Evolutionary conservation across 2,113 vertebrate species (phyloP).

Genomic region (Hypanus sabinus): DNA sequence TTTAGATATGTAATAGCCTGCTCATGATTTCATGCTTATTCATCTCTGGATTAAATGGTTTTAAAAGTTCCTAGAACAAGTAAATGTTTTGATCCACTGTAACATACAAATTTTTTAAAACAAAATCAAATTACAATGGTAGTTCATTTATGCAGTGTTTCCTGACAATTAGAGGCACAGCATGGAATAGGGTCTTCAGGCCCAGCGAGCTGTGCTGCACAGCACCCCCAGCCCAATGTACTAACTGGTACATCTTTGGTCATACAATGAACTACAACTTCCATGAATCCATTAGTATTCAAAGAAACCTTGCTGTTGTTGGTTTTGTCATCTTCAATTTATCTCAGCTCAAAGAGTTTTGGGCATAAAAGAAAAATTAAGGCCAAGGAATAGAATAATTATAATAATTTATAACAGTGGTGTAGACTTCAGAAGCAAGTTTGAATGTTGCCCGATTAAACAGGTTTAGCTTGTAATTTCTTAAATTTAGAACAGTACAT

Average conservation of each 20-base stretch:
- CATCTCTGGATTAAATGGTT: background rate
- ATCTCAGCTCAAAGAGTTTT: background rate
- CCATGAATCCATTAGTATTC: background rate
- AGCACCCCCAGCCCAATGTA: too few relatives aligned
- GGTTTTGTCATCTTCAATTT: background rate
- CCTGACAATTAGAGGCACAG: background rate
- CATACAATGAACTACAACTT: background rate
- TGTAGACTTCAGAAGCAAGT: too few relatives aligned
- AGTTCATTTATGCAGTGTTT: background rate
- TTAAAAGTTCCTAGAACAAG: background rate
- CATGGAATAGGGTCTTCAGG: too few relatives aligned
- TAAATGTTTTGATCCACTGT: background rate
- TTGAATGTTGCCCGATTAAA: too few relatives aligned
- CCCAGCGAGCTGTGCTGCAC: too few relatives aligned
- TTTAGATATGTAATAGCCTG: background rate
- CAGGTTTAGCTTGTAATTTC: too few relatives aligned
- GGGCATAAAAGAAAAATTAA: background rate
- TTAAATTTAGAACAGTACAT: too few relatives aligned
- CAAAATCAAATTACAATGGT: background rate
- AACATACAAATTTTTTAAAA: background rate
- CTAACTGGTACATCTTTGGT: too few relatives aligned
- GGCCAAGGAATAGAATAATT: too few relatives aligned
- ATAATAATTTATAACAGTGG: too few relatives aligned
- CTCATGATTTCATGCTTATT: background rate
- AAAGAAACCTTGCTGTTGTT: background rate